Evolutionary conservation across 2,888 invertebrate species (phyloP), one percentile per base, ranked within the genome.

Genomic region (Cheiracanthium punctorium): DNA sequence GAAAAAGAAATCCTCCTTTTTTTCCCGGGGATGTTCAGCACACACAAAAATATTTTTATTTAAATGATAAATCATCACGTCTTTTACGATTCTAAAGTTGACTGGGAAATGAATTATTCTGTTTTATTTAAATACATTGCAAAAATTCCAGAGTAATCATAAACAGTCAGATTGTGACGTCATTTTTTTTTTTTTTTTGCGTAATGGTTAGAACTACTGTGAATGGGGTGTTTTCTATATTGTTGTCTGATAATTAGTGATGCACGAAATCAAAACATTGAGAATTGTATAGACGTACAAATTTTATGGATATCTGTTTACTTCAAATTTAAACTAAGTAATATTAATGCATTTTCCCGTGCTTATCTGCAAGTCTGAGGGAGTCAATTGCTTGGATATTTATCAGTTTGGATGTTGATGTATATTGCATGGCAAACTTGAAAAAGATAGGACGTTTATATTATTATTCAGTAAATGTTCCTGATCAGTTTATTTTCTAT

Each of bases 161-260:
- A 30, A 30, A 67, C n/a, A 67, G 32, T 67, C 14, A 14, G n/a
- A 14, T 52, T 33, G 29, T 82, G 82, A 82, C 82, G 82, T 82
- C 82, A 82, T n/a, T n/a, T n/a, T n/a, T n/a, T n/a, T n/a, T n/a
- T n/a, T 33, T 75, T 82, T 82, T 82, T 82, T 82, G 82, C 75
- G 76, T 82, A 82, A 82, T 82, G 81, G 67, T 52, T 75, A 32
- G 58, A 33, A 30, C 70, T 70, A 58, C 32, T 64, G 70, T 58
- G 58, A 58, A 58, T 58, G 58, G 58, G 37, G 74, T 74, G 58
- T 58, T 58, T 69, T 73, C 74, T 81, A 37, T 81, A 52, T 73
- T 52, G 33, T 37, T 28, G 30, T 37, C 28, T n/a, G n/a, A n/a
- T n/a, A n/a, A n/a, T n/a, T n/a, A n/a, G n/a, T n/a, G n/a, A n/a